A percentile compares a stretch with the other conserved stretches of the same genome.
Conservation (phyloP, 2,888 invertebrate genomes). For the Dicroscelio sp. region DNA sequence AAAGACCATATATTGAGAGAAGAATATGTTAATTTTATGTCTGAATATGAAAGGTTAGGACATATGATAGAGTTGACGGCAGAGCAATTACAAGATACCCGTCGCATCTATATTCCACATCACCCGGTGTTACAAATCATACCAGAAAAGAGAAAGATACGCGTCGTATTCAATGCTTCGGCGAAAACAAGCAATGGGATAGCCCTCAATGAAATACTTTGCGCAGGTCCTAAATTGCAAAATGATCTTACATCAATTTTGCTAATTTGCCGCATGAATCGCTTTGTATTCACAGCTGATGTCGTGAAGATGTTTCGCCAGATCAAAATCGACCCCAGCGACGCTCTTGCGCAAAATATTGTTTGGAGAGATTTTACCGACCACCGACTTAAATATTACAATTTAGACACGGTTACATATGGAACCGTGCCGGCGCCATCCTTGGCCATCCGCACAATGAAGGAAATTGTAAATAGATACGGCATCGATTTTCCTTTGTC, state of each 20-base stretch:
- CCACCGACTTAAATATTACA: neutral
- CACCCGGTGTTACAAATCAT: neutral
- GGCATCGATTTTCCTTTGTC: neutral
- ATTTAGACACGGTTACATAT: slow-evolving; percentile 19
- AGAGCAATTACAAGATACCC: neutral
- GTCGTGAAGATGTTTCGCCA: slow-evolving; percentile 14
- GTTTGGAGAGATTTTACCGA: neutral
- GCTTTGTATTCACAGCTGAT: neutral
- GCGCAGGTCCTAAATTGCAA: neutral
- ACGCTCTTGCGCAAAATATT: neutral
- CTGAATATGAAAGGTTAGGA: neutral
- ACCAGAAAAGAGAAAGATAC: slow-evolving; percentile 9
- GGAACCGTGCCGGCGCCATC: neutral
- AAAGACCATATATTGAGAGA: neutral
- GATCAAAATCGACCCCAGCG: neutral
- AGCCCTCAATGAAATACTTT: neutral
- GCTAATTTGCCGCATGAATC: neutral
- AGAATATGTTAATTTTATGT: neutral
- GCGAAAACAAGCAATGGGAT: slow-evolving; percentile 7
- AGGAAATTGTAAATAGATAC: neutral
- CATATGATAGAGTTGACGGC: neutral
- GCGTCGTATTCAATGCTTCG: slow-evolving; percentile 42
- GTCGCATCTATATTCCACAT: neutral
- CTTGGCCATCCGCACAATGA: neutral
- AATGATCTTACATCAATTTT: neutral